Conservation (phyloP, 2,888 invertebrate genomes). For the Cyclophora albipunctata region DNA sequence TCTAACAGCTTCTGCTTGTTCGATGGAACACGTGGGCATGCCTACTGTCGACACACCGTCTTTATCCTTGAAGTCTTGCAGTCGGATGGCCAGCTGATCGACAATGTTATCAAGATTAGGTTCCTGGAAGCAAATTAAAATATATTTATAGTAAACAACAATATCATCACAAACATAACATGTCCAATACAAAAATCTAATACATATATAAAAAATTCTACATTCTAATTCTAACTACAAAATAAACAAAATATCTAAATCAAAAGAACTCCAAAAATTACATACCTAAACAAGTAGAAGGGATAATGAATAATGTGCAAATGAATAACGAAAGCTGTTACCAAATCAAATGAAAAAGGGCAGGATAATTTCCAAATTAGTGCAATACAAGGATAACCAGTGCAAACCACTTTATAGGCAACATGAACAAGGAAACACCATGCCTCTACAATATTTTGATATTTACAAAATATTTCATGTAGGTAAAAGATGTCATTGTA, state of each 20-base stretch:
- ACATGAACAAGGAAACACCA: conserved; percentile 25
- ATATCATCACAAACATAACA: background rate
- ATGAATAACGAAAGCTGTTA: conserved; percentile 2
- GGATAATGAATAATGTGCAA: conserved; percentile 26
- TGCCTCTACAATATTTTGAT: too few species aligned
- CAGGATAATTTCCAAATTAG: conserved; percentile 26
- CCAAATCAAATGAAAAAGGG: conserved; percentile 40
- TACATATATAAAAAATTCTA: too few species aligned
- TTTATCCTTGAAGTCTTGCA: conserved; percentile 79
- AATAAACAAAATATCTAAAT: too few species aligned
- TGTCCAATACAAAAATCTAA: too few species aligned
- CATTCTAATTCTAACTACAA: too few species aligned
- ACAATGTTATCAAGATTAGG: conserved; percentile 87
- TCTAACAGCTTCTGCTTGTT: conserved; percentile 80
- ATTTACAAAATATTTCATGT: background rate
- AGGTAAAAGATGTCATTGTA: background rate
- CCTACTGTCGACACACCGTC: conserved; percentile 59
- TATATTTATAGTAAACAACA: background rate
- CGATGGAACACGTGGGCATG: conserved; percentile 69
- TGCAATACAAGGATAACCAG: conserved; percentile 14
- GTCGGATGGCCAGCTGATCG: conserved; percentile 86
- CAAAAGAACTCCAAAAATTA: too few species aligned
- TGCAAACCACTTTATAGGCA: conserved; percentile 48
- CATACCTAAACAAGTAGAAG: too few species aligned
- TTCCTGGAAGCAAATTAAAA: conserved; percentile 74